Base-by-base conservation (phyloP, 2,888 invertebrate genomes). In the Actias luna region DNA sequence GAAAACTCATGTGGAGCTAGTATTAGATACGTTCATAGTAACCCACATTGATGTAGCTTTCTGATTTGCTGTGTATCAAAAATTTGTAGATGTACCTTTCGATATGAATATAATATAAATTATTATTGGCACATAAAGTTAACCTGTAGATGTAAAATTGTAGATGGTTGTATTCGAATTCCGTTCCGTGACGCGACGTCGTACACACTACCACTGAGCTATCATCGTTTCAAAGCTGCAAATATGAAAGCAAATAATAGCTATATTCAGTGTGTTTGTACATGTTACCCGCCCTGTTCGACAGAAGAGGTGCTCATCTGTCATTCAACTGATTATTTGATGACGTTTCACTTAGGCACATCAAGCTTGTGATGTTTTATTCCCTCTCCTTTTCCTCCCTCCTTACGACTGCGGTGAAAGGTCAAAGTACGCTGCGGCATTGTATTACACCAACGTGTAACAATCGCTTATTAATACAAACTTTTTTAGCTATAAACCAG, bases 361-460 rank as follows among this genome's bases (percentile, higher is more conserved):
- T 68, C 65, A 66, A 59, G 61, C 70, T 64, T 77, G 69, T 83
- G 79, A 85, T 85, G 78, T 85, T 84, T 82, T 84, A 85, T 84
- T 83, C 78, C 60, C 61, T 65, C 68, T 65, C 59, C 57, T 61
- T 60, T 50, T 65, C 67, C 65, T 72, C 69, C 72, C 65, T 69
- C 63, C 60, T 71, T 74, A 72, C 67, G 71, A 70, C 65, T 72
- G 74, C 67, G 75, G 77, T 64, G 75, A 75, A 76, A 79, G 82
- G 80, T 79, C 79, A 76, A 73, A 78, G 78, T 69, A 74, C 72
- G 71, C 61, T 61, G 62, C 39, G 64, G 61, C 42, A 8, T 63
- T 22, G 14, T 65, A n/a, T 82, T 65, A 82, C 82, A 84, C 82
- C 69, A 71, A 63, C 25, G 27, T 58, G 68, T 68, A 63, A 62